Conservation (phyloP, 2,113 vertebrate species). For the Caretta caretta region DNA sequence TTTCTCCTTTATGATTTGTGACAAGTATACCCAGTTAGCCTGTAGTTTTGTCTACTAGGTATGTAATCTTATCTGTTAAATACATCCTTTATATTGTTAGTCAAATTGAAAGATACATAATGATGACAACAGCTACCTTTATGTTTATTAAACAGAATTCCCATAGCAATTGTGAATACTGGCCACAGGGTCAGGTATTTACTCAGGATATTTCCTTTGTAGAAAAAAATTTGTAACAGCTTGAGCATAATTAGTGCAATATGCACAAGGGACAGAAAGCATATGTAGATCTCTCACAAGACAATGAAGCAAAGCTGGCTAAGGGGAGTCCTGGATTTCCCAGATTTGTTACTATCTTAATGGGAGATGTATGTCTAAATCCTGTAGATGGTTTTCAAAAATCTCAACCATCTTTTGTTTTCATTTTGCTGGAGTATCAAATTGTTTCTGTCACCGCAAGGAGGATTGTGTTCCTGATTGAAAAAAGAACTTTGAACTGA, state of each 20-base stretch:
- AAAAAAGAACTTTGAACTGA: constrained; percentile 4
- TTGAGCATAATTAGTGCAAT: background rate
- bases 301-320: background rate
- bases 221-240: background rate
- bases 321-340: background rate
- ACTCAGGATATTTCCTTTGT: background rate
- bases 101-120: background rate
- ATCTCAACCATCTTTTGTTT: background rate
- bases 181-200: background rate
- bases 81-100: background rate
- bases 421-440: background rate
- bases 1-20: background rate
- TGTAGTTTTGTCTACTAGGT: background rate
- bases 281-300: background rate
- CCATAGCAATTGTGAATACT: background rate
- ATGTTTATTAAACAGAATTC: background rate
- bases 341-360: background rate
- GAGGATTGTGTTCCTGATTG: background rate
- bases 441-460: background rate
- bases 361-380: background rate
- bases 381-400: background rate
- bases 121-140: background rate
- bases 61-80: background rate
- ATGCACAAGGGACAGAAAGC: background rate
- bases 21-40: background rate